Conservation (phyloP, 2,888 invertebrate genomes). For the Leptopilina drosophilae region DNA sequence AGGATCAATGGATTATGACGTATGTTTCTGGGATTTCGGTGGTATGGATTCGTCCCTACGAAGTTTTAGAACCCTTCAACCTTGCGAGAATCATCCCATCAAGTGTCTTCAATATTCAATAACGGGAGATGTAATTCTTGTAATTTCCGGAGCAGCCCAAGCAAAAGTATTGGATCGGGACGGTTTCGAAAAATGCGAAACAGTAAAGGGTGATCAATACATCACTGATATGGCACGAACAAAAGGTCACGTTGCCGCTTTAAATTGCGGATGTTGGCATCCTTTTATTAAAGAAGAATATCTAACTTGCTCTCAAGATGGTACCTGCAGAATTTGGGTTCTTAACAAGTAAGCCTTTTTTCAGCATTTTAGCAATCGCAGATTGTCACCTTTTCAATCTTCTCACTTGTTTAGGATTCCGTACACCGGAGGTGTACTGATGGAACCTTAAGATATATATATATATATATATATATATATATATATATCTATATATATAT, state of each 20-base stretch:
- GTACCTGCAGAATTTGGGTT: slow-evolving; percentile 82
- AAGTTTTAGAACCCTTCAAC: slow-evolving; percentile 95
- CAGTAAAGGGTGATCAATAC: slow-evolving; percentile 97
- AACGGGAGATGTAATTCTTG: slow-evolving; percentile 95
- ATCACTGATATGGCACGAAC: slow-evolving; percentile 95
- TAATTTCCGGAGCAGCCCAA: slow-evolving; percentile 94
- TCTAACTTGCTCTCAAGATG: slow-evolving; percentile 95
- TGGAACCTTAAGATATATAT: too few relatives aligned
- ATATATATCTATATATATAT: too few relatives aligned
- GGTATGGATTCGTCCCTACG: slow-evolving; percentile 97
- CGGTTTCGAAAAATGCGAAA: slow-evolving; percentile 94
- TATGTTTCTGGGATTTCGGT: slow-evolving; percentile 98
- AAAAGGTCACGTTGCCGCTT: slow-evolving; percentile 94
- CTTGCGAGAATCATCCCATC: slow-evolving; percentile 97
- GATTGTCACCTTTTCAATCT: too few relatives aligned
- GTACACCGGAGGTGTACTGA: too few relatives aligned
- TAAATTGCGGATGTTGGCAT: slow-evolving; percentile 95
- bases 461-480: too few relatives aligned
- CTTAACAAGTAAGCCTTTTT: slow-evolving; percentile 11
- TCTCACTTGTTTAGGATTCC: too few relatives aligned
- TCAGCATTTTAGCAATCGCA: too few relatives aligned
- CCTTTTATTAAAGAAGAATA: slow-evolving; percentile 94
- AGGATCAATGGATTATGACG: slow-evolving; percentile 97
- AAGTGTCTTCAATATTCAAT: slow-evolving; percentile 92
- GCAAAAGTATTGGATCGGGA: slow-evolving; percentile 97